Percentiles rank a stretch among this genome's conserved stretches.
Conservation (phyloP, 2,797 vertebrate genomes). For the Sebastes itinus region DNA sequence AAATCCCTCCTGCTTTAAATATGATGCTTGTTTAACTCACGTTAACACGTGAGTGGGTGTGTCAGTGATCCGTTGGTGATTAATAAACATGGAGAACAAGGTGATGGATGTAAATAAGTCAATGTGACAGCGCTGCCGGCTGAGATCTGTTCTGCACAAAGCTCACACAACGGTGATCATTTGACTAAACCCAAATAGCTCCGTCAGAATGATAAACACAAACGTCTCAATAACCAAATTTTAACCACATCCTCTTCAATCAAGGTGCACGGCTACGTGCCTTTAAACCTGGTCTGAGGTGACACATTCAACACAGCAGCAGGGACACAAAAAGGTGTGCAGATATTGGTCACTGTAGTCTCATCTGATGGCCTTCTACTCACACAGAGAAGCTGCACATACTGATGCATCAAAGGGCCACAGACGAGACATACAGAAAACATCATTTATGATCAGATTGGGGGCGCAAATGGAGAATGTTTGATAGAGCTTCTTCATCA, state of each 20-base stretch:
- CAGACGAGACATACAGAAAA: neutral
- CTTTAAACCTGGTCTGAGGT: neutral
- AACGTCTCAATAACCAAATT: slow-evolving; percentile 40
- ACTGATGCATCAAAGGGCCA: slow-evolving; percentile 6
- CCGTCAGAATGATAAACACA: slow-evolving; percentile 25
- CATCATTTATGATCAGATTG: neutral
- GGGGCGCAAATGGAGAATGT: neutral
- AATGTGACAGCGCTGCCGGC: neutral
- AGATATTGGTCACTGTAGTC: slow-evolving; percentile 9
- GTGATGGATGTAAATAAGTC: neutral
- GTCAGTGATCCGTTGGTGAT: neutral
- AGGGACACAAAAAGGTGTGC: slow-evolving; percentile 21
- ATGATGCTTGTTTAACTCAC: neutral
- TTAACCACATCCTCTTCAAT: slow-evolving; percentile 64
- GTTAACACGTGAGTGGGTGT: neutral
- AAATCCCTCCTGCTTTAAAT: neutral
- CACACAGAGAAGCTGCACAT: neutral
- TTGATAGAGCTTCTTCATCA: neutral
- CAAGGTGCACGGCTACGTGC: neutral
- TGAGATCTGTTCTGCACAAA: neutral
- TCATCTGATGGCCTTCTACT: neutral
- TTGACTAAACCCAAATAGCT: slow-evolving; percentile 17
- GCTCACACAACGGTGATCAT: neutral
- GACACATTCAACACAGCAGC: neutral
- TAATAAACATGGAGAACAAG: neutral